Evolutionary conservation across 2,113 vertebrate species (phyloP), one percentile per base, ranked within the genome.

Genomic region (Prunella fulvescens): DNA sequence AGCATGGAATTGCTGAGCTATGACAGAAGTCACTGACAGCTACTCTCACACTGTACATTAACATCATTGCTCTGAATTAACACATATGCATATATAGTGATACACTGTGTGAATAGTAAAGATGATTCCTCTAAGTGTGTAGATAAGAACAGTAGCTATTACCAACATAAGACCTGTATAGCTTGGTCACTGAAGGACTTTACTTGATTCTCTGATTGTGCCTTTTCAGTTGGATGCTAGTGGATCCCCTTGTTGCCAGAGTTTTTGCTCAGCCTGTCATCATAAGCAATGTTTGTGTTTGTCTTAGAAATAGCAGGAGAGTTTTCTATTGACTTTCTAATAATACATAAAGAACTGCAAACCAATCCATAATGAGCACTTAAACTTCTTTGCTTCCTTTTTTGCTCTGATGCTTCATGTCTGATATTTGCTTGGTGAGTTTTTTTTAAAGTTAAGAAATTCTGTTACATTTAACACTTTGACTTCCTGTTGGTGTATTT

Each of bases 321-420:
- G 53, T 93, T 97, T 92, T 73, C 66, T 92, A 69, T 86, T 0
- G 62, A 96, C 93, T 93, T 81, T 69, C 95, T 88, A 81, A 71
- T 95, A 92, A 88, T 85, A 93, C 73, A 76, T 45, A 90, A 97
- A 86, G 67, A 93, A 70, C 66, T 62, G 78, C 81, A 96, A 94
- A 81, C 47, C 62, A 96, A 96, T 93, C 48, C 67, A 86, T 92
- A 93, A 86, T 29, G 73, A 94, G 57, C 67, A 70, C 67, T 96
- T 92, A 95, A 45, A 51, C 35, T 83, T 87, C 64, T 81, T 86
- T 61, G 29, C 86, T 87, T 94, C 90, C 76, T 88, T 73, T 92
- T 91, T 95, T 57, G 28, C 56, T 86, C 48, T 95, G 84, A 92
- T 93, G 92, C 44, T 74, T 95, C 28, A 50, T 88, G 73, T 86